Conservation (phyloP, 2,113 vertebrate species). For the Calypte anna region DNA sequence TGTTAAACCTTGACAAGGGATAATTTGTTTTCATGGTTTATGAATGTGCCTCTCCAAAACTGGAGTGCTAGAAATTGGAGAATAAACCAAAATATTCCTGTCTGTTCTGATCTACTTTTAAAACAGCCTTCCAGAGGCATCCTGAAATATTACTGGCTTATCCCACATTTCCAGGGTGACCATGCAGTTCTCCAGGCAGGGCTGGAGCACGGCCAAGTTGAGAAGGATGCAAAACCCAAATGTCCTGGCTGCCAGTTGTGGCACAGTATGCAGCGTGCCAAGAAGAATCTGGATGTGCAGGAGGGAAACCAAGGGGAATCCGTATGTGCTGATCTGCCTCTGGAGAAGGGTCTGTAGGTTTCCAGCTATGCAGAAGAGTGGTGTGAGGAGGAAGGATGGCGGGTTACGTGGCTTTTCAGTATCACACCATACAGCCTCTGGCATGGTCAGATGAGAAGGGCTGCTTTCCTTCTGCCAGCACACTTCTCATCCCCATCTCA, state of each 20-base stretch:
- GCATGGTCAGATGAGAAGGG: background rate
- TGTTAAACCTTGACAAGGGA: background rate
- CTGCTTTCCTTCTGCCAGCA: background rate
- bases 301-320: background rate
- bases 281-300: background rate
- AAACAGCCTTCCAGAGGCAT: background rate
- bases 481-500: background rate
- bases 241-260: background rate
- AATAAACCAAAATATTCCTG: background rate
- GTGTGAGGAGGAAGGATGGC: accelerated
- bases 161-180: background rate
- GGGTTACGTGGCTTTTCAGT: background rate
- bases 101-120: background rate
- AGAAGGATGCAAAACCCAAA: background rate
- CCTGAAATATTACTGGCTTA: background rate
- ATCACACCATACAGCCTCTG: background rate
- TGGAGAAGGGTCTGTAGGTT: background rate
- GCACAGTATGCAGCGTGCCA: accelerated
- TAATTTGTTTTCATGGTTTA: slow-evolving; percentile 26
- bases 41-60: slow-evolving; percentile 29
- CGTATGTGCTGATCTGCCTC: accelerated
- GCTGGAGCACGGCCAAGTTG: background rate
- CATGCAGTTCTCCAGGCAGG: background rate
- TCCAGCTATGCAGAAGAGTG: background rate
- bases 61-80: background rate